Base-by-base conservation (phyloP, 2,113 vertebrate genomes). In the Elephantulus edwardii region DNA sequence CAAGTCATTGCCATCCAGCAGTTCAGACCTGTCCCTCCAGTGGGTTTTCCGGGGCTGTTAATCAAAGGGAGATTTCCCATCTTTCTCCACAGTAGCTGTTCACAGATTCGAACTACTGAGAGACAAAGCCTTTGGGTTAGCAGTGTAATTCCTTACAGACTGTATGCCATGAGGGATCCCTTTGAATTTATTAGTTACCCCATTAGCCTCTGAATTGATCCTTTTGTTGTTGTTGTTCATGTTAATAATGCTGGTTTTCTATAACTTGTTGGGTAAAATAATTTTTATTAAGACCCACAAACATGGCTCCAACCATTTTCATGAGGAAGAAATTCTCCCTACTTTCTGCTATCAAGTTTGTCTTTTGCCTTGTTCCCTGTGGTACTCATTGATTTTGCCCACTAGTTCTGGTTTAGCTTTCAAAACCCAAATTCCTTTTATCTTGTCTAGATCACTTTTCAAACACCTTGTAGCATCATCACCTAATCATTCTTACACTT, bases 361-460 rank as follows among this genome's bases (percentile, higher is more conserved):
- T 2, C 46, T 76, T 54, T 88, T 56, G 78, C 77, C 56, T 68
- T 62, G 0, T 52, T 80, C 44, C 38, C 28, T 79, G 62, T 35
- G 62, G n/a, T 24, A 35, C 52, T 20, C 52, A 35, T 77, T 84
- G 24, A 42, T 12, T 87, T 42, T 40, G 16, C 6, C 22, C 2
- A 13, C 9, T 78, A 64, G n/a, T 48, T 74, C 42, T 79, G 64
- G 79, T 22, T 60, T 74, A 92, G 33, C 35, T n/a, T 71, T 84
- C 50, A 89, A 66, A 38, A 68, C 33, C 76, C 70, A 11, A 40
- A 44, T 82, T 44, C 60, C 50, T 77, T 54, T 81, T 68, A 81
- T n/a, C 26, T 70, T 60, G 30, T 70, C 35, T 46, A 52, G 44
- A 78, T 66, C 40, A n/a, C 83, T 92, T 93, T 58, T 85, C 24